Percentiles rank a stretch among this genome's conserved stretches.
These are phyloP conservation scores for Habrosyne pyritoides DNA, from an alignment of 2,888 invertebrate genomes.

Conservation along the genomic window DNA sequence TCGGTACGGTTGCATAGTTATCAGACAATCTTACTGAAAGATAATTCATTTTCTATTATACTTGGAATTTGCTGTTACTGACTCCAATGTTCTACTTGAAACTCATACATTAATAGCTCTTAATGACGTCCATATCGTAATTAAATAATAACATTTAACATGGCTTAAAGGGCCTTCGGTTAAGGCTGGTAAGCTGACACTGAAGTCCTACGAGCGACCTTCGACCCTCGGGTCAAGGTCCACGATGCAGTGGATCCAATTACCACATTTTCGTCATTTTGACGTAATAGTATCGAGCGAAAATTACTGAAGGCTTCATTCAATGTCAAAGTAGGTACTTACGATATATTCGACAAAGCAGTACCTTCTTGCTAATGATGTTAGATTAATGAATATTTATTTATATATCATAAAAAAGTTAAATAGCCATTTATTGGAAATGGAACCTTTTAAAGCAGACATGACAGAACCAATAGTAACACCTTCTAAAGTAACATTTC, in stretches of 20 bases:
- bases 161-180: background rate
- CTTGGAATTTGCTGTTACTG: too few species aligned
- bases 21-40: too few species aligned
- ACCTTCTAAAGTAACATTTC: background rate
- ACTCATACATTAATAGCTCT: too few species aligned
- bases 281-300: background rate
- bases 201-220: slow-evolving; percentile 9
- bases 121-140: background rate
- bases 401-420: too few species aligned
- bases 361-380: too few species aligned
- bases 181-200: slow-evolving; percentile 6
- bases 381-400: too few species aligned
- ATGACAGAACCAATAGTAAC: background rate
- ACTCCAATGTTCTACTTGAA: too few species aligned
- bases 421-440: too few species aligned
- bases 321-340: background rate
- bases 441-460: too few species aligned
- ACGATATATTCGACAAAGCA: too few species aligned
- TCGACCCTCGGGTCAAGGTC: slow-evolving; percentile 4
- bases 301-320: background rate
- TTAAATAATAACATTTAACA: background rate
- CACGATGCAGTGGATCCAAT: background rate
- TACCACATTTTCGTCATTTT: background rate
- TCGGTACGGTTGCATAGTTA: too few species aligned
- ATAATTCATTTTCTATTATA: too few species aligned